Base-by-base conservation (phyloP, 2,113 vertebrate species). In the Mixornis gularis region DNA sequence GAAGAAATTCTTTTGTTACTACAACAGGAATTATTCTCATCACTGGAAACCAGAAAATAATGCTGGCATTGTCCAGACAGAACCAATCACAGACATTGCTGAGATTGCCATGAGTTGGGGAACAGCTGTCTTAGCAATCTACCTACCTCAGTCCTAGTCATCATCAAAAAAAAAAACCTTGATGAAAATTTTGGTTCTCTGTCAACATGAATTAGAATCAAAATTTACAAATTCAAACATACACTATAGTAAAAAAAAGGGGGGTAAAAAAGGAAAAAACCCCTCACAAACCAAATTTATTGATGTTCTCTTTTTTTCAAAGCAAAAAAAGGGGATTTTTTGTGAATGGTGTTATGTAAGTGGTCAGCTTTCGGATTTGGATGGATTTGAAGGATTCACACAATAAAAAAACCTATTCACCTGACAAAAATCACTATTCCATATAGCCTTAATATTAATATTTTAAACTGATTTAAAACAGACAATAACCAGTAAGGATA, bases 221-320 rank as follows among this genome's bases (percentile, higher is more conserved):
- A 64, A 59, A 63, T 49, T 36, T 36, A 40, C 1, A 79, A 76
- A 81, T 51, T 5, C 3, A 46, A 80, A 65, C 22, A 7, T 32
- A 32, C 1, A 0, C 5, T 40, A 12, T 30, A 11, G 48, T 12
- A 19, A 59, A 64, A 41, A 58, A n/a, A n/a, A 11, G 2, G 7
- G 4, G 7, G 14, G 14, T 9, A 10, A 10, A 5, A 16, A 5
- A 6, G 2, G 6, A 44, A 38, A 62, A 44, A 9, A n/a, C 5
- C 2, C 2, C 8, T 2, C 6, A 44, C 7, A 36, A 48, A 20
- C 53, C 2, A 46, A 60, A 56, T 78, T 68, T 56, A 15, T 2
- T 36, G 10, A 27, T 21, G 2, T 24, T 72, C 9, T 7, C 53
- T 68, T 8, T 30, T 15, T 30, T 21, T 52, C 20, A 48, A 64